Evolutionary conservation across 2,113 vertebrate species (phyloP).

Genomic region (Grammomys surdaster): DNA sequence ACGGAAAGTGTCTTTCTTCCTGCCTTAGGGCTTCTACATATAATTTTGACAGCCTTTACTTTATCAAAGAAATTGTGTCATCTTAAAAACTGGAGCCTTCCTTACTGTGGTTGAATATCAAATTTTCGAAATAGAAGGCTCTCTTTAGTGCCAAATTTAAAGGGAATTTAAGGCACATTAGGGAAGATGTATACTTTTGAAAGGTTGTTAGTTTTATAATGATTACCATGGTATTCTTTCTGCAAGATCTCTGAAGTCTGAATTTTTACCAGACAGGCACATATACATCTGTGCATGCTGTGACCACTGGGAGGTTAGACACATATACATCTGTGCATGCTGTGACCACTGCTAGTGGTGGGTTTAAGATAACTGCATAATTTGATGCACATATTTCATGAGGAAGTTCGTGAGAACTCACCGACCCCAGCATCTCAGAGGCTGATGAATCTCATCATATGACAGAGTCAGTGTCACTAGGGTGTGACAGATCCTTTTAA

Average conservation of each 20-base stretch:
- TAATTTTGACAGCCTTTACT: slow-evolving; percentile 82
- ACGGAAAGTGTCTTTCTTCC: slow-evolving; percentile 77
- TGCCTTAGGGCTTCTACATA: slow-evolving; percentile 76
- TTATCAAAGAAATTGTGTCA: slow-evolving; percentile 83
- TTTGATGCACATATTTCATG: not conserved
- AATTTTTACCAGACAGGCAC: not conserved
- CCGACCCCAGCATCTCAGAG: not conserved
- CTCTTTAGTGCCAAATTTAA: slow-evolving; percentile 68
- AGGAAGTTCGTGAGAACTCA: not conserved
- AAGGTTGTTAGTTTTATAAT: slow-evolving; percentile 54
- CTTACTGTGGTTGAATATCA: slow-evolving; percentile 79
- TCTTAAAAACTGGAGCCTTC: slow-evolving; percentile 79
- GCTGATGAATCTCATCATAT: not conserved
- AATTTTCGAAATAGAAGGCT: slow-evolving; percentile 68
- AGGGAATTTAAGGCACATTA: slow-evolving; percentile 73
- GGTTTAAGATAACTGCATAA: not conserved
- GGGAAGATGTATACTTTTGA: slow-evolving; percentile 65
- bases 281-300: not conserved
- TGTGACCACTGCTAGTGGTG: no score
- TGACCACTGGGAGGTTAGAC: not conserved
- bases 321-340: not conserved
- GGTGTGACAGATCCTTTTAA: not conserved
- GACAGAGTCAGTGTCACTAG: not conserved
- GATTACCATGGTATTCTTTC: not conserved
- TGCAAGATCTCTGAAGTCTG: slow-evolving; percentile 22